Base-by-base conservation (phyloP, 2,113 vertebrate species). In the Paraplagusia blochii region DNA sequence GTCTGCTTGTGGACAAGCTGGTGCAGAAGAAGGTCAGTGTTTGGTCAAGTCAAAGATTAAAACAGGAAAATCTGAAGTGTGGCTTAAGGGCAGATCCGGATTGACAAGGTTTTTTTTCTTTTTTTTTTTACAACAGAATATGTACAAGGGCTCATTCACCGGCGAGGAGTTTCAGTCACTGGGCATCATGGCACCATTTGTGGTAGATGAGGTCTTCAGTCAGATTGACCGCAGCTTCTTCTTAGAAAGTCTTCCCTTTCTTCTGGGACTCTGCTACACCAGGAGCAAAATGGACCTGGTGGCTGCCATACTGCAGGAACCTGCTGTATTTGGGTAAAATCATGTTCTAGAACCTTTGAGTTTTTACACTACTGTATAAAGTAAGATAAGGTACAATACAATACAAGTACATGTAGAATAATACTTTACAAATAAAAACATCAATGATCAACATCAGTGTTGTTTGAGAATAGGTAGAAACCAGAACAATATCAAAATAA, bases 1-100 rank as follows among this genome's bases (percentile, higher is more conserved):
- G 66, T 7, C 73, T 90, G 16, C 69, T 92, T 60, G 89, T 92
- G 61, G 86, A 91, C 76, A 90, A 87, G 80, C 81, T 92, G 5
- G 66, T 69, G 16, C 86, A 91, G 76, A 87, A 66, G 42, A 59
- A 90, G 87, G 91, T 92, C 53, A 77, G 85, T 66, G 12, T 1
- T 19, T 35, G 15, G 7, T 5, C 8, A 17, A 12, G 14, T 55
- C 9, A 8, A 10, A 15, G 11, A 18, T 51, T 11, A 38, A 38
- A 39, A 39, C 11, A 40, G 4, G 1, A 40, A 40, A 11, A 38
- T 2, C 12, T 38, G 3, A 38, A 38, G 12, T 38, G 36, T 40
- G 38, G 2, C 13, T 38, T 1, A 38, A 13, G 38, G 16, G 44
- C 18, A 9, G 18, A 18, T 2, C 6, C 22, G 6, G 4, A 19